These are phyloP conservation scores for Dicycla oo DNA, from an alignment of 2,888 invertebrate genomes.

Conservation along the genomic window DNA sequence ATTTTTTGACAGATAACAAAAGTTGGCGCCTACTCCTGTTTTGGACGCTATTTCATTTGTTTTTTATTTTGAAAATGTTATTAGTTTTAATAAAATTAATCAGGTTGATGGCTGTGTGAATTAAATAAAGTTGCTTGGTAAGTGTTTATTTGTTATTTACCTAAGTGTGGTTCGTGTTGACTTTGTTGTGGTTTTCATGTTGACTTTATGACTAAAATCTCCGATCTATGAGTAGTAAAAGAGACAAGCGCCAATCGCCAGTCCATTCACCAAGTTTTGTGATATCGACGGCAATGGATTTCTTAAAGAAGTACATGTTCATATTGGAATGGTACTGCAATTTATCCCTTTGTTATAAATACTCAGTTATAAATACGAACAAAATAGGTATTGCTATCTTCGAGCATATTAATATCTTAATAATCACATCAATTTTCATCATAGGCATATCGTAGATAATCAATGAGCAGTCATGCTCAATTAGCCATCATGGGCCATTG, in stretches of 20 bases:
- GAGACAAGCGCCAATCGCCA: neutral
- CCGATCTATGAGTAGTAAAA: too few relatives aligned
- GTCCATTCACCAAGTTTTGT: neutral
- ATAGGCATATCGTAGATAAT: too few relatives aligned
- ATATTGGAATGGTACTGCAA: neutral
- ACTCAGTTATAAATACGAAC: too few relatives aligned
- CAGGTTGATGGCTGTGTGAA: neutral
- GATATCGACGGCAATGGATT: neutral
- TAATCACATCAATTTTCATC: too few relatives aligned
- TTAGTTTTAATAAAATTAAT: neutral
- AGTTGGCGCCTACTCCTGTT: conserved; percentile 4
- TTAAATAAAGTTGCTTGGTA: neutral
- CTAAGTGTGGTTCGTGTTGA: neutral
- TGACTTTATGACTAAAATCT: neutral
- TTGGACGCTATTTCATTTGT: conserved; percentile 23
- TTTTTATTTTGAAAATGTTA: neutral
- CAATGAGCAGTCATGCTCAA: too few relatives aligned
- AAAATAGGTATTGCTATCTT: too few relatives aligned
- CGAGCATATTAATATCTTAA: too few relatives aligned
- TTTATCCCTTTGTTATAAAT: too few relatives aligned
- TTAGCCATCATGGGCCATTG: conserved; percentile 40
- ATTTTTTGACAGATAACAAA: conserved; percentile 15
- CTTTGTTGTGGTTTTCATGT: too few relatives aligned
- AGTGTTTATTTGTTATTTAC: conserved; percentile 22
- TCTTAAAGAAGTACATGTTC: neutral